Evolutionary conservation across 2,113 vertebrate genomes (phyloP).

Genomic region (Oncorhynchus nerka): DNA sequence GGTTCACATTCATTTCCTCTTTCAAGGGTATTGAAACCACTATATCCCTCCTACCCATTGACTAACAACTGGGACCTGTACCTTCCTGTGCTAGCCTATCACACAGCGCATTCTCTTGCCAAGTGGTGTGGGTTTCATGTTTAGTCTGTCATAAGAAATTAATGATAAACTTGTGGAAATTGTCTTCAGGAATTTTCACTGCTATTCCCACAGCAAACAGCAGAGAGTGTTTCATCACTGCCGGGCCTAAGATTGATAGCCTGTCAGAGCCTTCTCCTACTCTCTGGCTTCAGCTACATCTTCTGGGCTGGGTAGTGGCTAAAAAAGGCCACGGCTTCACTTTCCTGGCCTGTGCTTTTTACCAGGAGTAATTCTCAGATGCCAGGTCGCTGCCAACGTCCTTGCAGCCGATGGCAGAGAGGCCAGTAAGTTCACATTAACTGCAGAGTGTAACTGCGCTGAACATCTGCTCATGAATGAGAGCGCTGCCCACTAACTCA

Average conservation of each 20-base stretch:
- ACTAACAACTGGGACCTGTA: not conserved
- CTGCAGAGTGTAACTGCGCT: slow-evolving; percentile 88
- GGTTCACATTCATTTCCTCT: slow-evolving; percentile 47
- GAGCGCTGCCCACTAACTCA: slow-evolving; percentile 90
- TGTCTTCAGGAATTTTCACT: slow-evolving; percentile 65
- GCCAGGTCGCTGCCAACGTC: slow-evolving; percentile 91
- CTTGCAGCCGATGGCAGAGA: slow-evolving; percentile 87
- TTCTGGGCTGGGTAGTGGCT: slow-evolving; percentile 76
- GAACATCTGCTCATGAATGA: slow-evolving; percentile 99
- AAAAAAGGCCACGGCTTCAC: slow-evolving; percentile 67
- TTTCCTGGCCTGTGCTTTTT: slow-evolving; percentile 63
- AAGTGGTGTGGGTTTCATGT: slow-evolving; percentile 28
- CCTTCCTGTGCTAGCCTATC: slow-evolving; percentile 13
- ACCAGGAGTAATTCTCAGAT: slow-evolving; percentile 84
- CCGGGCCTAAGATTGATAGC: slow-evolving; percentile 81
- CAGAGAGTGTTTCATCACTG: slow-evolving; percentile 70
- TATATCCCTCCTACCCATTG: not conserved
- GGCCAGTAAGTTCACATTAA: slow-evolving; percentile 95
- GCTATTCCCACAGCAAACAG: slow-evolving; percentile 63
- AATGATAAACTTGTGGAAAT: slow-evolving; percentile 61
- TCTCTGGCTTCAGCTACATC: slow-evolving; percentile 60
- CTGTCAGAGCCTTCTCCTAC: slow-evolving; percentile 67
- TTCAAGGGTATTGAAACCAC: slow-evolving; percentile 45
- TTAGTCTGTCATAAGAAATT: slow-evolving; percentile 49
- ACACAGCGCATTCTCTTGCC: slow-evolving; percentile 10